Conservation (phyloP, 2,888 invertebrate genomes). For the Folsomia candida region DNA sequence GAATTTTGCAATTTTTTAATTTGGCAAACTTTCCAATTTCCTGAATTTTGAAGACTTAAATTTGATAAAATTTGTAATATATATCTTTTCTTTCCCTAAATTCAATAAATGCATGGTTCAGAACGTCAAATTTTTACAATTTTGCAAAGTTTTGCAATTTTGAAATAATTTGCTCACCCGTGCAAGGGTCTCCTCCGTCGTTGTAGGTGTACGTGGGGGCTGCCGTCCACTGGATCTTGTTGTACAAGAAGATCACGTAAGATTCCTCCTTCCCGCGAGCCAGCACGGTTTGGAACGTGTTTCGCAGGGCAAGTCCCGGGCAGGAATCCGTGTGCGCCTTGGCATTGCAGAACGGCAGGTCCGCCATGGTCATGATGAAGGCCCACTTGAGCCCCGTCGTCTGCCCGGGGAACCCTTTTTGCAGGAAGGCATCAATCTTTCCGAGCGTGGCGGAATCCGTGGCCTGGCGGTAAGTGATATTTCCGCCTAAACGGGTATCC, state of each 20-base stretch:
- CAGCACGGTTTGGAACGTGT: not conserved
- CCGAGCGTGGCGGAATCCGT: constrained; percentile 1
- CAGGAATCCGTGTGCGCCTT: not conserved
- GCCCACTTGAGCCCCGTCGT: constrained; percentile 14
- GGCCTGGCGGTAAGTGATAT: constrained; percentile 19
- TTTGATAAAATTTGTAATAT: no score
- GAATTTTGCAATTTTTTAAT: no score
- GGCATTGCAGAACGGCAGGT: constrained; percentile 23
- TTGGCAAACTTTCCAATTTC: no score
- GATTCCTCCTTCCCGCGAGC: not conserved
- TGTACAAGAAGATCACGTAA: not conserved
- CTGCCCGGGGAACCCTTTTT: constrained; percentile 19
- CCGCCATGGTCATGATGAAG: constrained; percentile 30
- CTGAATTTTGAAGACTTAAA: no score
- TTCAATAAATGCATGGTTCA: no score
- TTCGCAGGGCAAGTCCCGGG: not conserved
- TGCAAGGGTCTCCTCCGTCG: not conserved
- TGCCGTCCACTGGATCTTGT: not conserved
- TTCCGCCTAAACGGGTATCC: not conserved
- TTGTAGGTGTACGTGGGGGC: no score
- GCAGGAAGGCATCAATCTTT: constrained; percentile 11
- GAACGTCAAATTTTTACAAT: no score
- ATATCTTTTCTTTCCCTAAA: no score
- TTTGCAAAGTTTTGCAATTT: no score
- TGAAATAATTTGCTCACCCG: no score